A percentile compares a stretch with the other conserved stretches of the same genome.
Conservation (phyloP, 2,113 vertebrate species). For the Actenoides lindsayi region DNA sequence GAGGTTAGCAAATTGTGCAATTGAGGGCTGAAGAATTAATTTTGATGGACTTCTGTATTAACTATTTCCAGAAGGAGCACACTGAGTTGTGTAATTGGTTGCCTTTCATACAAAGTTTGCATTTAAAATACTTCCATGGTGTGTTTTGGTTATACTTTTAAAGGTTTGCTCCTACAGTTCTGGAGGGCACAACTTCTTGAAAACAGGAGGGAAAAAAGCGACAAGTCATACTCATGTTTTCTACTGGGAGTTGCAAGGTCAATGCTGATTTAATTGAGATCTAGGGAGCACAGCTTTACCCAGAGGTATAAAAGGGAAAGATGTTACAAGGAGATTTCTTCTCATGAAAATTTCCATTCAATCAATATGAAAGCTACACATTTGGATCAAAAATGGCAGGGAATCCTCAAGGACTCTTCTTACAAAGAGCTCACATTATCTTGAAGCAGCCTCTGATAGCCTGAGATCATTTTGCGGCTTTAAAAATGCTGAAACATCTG, state of each 20-base stretch:
- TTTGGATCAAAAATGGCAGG: constrained; percentile 53
- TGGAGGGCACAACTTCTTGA: neutral
- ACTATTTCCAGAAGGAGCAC: neutral
- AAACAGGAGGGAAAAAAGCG: neutral
- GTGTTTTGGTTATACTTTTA: neutral
- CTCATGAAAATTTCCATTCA: constrained; percentile 52
- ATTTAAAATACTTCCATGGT: neutral
- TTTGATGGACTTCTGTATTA: neutral
- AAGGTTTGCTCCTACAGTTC: neutral
- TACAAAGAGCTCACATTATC: constrained; percentile 27
- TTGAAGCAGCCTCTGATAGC: constrained; percentile 25
- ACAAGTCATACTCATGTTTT: neutral
- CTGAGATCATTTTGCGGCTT: constrained; percentile 5
- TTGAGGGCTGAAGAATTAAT: neutral
- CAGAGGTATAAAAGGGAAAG: constrained; percentile 14
- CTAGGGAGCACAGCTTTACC: neutral
- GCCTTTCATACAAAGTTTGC: neutral
- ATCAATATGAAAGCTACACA: constrained; percentile 45
- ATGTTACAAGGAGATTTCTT: constrained; percentile 11
- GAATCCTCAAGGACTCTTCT: constrained; percentile 38
- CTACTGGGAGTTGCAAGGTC: constrained; percentile 45
- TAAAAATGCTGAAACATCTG: constrained; percentile 16
- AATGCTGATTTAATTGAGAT: constrained; percentile 31
- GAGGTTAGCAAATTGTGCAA: neutral
- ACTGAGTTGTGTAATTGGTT: neutral